phyloP scores from a whole-genome alignment of 2,797 vertebrate species.

The Pygocentrus nattereri region DNA sequence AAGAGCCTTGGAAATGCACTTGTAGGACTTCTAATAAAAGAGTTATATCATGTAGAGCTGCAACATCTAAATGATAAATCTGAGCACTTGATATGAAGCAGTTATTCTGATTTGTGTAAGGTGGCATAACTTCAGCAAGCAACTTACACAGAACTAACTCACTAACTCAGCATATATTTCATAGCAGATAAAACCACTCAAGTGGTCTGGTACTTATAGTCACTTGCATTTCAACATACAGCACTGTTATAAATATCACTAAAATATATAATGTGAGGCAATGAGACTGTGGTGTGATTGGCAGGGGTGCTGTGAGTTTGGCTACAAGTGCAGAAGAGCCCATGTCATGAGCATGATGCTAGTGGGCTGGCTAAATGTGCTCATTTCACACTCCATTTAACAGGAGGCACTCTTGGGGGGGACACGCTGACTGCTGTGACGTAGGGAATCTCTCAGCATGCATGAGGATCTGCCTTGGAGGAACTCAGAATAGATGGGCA shows the following conservation, averaged over 20 bases:
- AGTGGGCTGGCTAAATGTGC: slow-evolving; percentile 80
- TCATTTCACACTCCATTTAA: slow-evolving; percentile 85
- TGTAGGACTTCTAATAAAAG: slow-evolving; percentile 3
- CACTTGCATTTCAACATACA: slow-evolving; percentile 34
- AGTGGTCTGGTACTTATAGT: slow-evolving; percentile 2
- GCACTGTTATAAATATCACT: slow-evolving; percentile 31
- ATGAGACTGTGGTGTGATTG: slow-evolving; percentile 60
- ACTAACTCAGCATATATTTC: neutral
- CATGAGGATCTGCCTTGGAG: slow-evolving; percentile 64
- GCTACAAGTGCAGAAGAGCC: slow-evolving; percentile 70
- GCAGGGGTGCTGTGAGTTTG: slow-evolving; percentile 61
- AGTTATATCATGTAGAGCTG: neutral
- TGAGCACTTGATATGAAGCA: neutral
- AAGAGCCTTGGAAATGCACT: slow-evolving; percentile 15
- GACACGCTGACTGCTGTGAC: slow-evolving; percentile 65
- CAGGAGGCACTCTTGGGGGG: slow-evolving; percentile 71
- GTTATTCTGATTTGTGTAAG: neutral
- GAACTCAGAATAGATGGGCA: slow-evolving; percentile 19
- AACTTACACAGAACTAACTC: neutral
- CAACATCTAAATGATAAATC: slow-evolving; percentile 11
- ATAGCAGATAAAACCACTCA: neutral
- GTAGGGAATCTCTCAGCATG: slow-evolving; percentile 65
- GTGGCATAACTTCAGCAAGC: neutral
- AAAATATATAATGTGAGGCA: slow-evolving; percentile 40
- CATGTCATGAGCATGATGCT: slow-evolving; percentile 74